Percentiles rank a stretch among this genome's conserved stretches.
These are phyloP conservation scores for Drosophila neonasuta DNA, from an alignment of 2,888 invertebrate genomes.

Conservation along the genomic window DNA sequence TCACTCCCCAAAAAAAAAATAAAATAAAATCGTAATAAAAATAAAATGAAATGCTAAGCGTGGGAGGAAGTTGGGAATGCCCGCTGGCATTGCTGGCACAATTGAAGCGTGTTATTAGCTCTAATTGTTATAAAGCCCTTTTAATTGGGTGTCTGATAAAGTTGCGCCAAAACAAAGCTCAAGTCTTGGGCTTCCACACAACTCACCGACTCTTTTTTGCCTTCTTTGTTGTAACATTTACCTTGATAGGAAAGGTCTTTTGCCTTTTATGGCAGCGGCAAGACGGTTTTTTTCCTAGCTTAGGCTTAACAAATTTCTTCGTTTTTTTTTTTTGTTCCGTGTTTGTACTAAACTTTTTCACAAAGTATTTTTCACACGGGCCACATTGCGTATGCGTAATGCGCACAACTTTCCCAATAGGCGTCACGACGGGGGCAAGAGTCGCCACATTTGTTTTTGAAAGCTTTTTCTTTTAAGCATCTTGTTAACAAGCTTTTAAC, in stretches of 20 bases:
- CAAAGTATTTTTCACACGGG: constrained; percentile 67
- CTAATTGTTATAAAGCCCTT: constrained; percentile 76
- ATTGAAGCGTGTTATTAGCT: constrained; percentile 76
- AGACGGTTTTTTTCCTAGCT: constrained; percentile 16
- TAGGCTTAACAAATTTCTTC: constrained; percentile 48
- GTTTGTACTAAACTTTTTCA: constrained; percentile 50
- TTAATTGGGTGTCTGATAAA: constrained; percentile 76
- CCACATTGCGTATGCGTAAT: constrained; percentile 67
- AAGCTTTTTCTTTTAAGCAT: constrained; percentile 59
- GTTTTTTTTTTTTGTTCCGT: constrained; percentile 22
- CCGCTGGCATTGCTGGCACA: constrained; percentile 64
- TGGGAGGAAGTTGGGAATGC: constrained; percentile 24
- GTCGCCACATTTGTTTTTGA: constrained; percentile 46
- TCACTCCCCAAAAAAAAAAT: constrained; percentile 19
- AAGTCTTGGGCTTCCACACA: constrained; percentile 30
- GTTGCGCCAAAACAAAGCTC: constrained; percentile 61
- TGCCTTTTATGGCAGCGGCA: constrained; percentile 23
- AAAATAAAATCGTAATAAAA: constrained; percentile 54
- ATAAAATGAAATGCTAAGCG: constrained; percentile 54
- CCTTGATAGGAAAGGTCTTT: constrained; percentile 67
- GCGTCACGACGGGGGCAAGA: not conserved
- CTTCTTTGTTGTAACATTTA: constrained; percentile 42
- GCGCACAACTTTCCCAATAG: constrained; percentile 26
- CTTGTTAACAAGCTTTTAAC: constrained; percentile 69
- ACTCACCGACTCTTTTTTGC: not conserved